Evolutionary conservation across 2,888 invertebrate species (phyloP).

Genomic region (Amitus sp.): DNA sequence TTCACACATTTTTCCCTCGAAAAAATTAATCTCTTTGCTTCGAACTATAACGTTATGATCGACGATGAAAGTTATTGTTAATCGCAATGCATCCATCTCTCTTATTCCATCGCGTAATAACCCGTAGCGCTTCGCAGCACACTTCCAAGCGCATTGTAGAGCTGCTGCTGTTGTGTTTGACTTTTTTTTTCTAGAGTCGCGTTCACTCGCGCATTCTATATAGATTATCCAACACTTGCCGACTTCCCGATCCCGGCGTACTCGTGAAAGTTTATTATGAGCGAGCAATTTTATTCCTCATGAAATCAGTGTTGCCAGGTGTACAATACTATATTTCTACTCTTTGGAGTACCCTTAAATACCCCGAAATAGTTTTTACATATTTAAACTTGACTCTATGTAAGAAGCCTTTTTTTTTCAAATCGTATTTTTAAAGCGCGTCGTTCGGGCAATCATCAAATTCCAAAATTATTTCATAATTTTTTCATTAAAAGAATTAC

Average conservation of each 20-base stretch:
- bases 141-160: too few relatives aligned
- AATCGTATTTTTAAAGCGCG: background rate
- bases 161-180: too few relatives aligned
- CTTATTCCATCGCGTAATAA: conserved; percentile 3
- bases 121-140: conserved; percentile 8
- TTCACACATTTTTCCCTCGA: background rate
- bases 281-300: background rate
- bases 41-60: conserved; percentile 8
- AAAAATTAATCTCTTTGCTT: background rate
- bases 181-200: conserved; percentile 10
- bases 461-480: too few relatives aligned
- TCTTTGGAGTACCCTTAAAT: too few relatives aligned
- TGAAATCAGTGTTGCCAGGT: background rate
- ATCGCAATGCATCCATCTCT: background rate
- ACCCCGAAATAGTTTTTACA: too few relatives aligned
- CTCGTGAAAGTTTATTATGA: conserved; percentile 20
- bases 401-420: background rate
- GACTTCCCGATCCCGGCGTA: conserved; percentile 4
- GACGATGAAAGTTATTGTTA: conserved; percentile 28
- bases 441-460: background rate
- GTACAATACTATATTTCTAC: too few relatives aligned
- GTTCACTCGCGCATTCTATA: conserved; percentile 12
- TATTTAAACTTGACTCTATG: too few relatives aligned
- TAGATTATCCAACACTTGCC: conserved; percentile 18
- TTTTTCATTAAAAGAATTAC: too few relatives aligned